These are phyloP conservation scores for Cryptocephalus primarius DNA, from an alignment of 2,888 invertebrate genomes.

Conservation along the genomic window DNA sequence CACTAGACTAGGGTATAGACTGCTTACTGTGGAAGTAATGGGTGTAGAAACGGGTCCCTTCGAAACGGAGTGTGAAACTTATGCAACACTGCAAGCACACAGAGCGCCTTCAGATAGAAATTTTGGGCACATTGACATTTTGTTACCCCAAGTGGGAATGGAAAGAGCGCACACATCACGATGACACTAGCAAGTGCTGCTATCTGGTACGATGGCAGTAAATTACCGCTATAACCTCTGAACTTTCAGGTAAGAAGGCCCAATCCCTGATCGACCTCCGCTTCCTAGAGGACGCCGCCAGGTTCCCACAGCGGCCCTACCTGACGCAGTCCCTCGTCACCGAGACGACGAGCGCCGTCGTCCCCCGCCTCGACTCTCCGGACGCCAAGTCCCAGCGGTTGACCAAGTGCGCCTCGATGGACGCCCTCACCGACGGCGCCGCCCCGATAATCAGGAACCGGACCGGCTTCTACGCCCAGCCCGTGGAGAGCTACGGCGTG, in stretches of 20 bases:
- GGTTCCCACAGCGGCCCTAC: slow-evolving; percentile 24
- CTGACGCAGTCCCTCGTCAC: slow-evolving; percentile 22
- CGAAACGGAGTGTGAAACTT: too few relatives aligned
- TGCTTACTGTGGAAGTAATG: too few relatives aligned
- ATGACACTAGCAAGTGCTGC: too few relatives aligned
- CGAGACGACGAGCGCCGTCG: slow-evolving; percentile 21
- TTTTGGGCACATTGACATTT: too few relatives aligned
- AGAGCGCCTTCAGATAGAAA: too few relatives aligned
- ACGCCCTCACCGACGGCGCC: slow-evolving; percentile 29
- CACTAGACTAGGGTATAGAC: too few relatives aligned
- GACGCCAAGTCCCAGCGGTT: slow-evolving; percentile 13
- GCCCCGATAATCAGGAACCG: slow-evolving; percentile 31
- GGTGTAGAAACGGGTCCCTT: too few relatives aligned
- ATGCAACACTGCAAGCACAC: too few relatives aligned
- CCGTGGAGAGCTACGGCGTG: slow-evolving; percentile 34
- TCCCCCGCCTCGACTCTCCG: slow-evolving; percentile 13
- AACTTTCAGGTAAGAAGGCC: slow-evolving; percentile 29
- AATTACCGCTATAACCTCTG: too few relatives aligned
- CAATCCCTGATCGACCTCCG: slow-evolving; percentile 36
- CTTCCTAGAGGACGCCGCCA: slow-evolving; percentile 21
- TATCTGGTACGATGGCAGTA: too few relatives aligned
- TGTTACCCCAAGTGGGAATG: too few relatives aligned
- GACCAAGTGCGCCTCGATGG: slow-evolving; percentile 31
- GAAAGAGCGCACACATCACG: too few relatives aligned
- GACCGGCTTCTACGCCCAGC: slow-evolving; percentile 35